Evolutionary conservation across 2,797 vertebrate species (phyloP), one percentile per base, ranked within the genome.

Genomic region (Lacerta agilis): DNA sequence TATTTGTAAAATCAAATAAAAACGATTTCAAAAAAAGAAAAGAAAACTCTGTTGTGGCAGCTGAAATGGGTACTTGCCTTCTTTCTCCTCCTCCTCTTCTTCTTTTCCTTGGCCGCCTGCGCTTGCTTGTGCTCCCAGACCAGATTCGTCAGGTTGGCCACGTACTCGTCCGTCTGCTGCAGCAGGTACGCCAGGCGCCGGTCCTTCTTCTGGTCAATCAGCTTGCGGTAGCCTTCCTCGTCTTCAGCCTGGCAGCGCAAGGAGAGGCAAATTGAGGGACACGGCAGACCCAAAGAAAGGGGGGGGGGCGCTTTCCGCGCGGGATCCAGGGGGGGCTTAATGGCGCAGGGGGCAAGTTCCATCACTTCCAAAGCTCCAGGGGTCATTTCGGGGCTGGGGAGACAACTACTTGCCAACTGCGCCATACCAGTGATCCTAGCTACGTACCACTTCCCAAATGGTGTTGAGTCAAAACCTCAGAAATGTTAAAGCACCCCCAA

Each of bases 111-210:
- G 93, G 98, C 98, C 33, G 99, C 99, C 91, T 99, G 99, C 58
- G 99, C 99, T 82, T 98, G 98, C 93, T 99, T 99, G 96, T 99
- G 99, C 89, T 99, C 98, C 91, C 99, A 98, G 17, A 99, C 99
- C 94, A 99, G 94, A 58, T 98, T 98, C 88, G 99, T 99, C 84
- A 98, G 92, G 79, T 98, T 98, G 88, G 97, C 97, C 90, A 98
- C 97, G 41, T 98, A 98, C 67, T 98, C 97, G 71, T 98, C 97
- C 0, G 97, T 98, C 92, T 98, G 97, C 91, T 98, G 97, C 66
- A 98, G 90, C 1, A 98, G 92, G 94, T 97, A 98, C 10, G 97
- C 97, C 92, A 98, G 90, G 8, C 97, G 97, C 41, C 97, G 95
- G 82, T 98, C 97, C 69, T 98, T 98, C 95, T 98, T 98, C 66